phyloP scores from a whole-genome alignment of 2,113 vertebrate genomes.

The Oryzias curvinotus region DNA sequence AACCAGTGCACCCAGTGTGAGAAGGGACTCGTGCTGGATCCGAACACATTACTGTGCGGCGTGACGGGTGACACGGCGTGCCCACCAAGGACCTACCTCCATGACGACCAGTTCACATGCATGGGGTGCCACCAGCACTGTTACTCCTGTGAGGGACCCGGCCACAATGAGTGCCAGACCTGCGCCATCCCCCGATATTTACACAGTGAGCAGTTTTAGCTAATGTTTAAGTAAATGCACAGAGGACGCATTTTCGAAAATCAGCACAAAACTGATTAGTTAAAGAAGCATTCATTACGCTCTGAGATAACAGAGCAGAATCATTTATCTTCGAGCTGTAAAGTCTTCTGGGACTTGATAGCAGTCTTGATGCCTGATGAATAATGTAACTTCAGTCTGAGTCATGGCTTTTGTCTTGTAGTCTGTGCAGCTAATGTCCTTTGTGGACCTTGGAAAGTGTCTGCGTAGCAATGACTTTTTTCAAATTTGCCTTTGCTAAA shows the following conservation, averaged over 20 bases:
- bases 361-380: too few species aligned
- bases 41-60: constrained; percentile 74
- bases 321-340: background rate
- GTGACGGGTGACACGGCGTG: constrained; percentile 75
- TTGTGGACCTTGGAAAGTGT: too few species aligned
- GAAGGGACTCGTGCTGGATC: constrained; percentile 71
- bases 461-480: too few species aligned
- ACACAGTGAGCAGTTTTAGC: constrained; percentile 64
- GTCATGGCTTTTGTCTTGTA: too few species aligned
- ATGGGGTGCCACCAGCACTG: constrained; percentile 71
- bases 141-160: constrained; percentile 70
- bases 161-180: constrained; percentile 64
- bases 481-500: too few species aligned
- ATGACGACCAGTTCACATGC: constrained; percentile 78
- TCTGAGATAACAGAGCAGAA: background rate
- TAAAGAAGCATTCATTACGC: background rate
- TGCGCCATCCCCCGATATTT: constrained; percentile 71
- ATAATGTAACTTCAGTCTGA: too few species aligned
- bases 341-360: too few species aligned
- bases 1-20: constrained; percentile 79
- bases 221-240: background rate
- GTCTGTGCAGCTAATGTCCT: too few species aligned
- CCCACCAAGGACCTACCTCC: constrained; percentile 72
- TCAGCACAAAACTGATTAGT: background rate
- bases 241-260: background rate